phyloP scores from a whole-genome alignment of 2,113 vertebrate genomes.

The Alligator mississippiensis region DNA sequence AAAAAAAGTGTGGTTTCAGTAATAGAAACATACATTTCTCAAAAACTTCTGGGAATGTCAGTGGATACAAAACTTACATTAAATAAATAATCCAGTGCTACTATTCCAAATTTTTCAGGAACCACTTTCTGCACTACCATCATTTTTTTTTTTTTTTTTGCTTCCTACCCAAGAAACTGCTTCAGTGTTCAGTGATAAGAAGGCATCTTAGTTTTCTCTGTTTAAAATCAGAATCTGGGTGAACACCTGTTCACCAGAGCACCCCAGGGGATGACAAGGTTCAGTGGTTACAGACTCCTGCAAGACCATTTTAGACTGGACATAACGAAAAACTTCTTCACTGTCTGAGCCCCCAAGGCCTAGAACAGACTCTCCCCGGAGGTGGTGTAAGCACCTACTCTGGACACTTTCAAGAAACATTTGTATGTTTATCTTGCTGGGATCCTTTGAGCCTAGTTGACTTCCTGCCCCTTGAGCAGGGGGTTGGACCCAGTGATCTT shows the following conservation, averaged over 20 bases:
- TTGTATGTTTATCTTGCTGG: too few relatives aligned
- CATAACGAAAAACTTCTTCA: too few relatives aligned
- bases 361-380: too few relatives aligned
- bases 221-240: too few relatives aligned
- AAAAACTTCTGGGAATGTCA: neutral
- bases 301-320: neutral
- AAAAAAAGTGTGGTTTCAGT: neutral
- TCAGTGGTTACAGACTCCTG: too few relatives aligned
- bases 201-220: neutral
- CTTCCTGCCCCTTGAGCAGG: too few relatives aligned
- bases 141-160: neutral
- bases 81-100: neutral
- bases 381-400: too few relatives aligned
- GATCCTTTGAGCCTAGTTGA: too few relatives aligned
- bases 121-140: neutral
- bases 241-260: too few relatives aligned
- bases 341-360: neutral
- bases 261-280: neutral
- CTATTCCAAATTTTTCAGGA: neutral
- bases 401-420: too few relatives aligned
- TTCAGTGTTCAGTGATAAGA: neutral
- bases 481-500: too few relatives aligned
- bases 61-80: neutral
- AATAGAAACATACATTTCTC: neutral
- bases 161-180: neutral